A percentile compares a stretch with the other conserved stretches of the same genome.
These are phyloP conservation scores for Oncorhynchus clarkii DNA, from an alignment of 2,113 vertebrate species.

Conservation along the genomic window DNA sequence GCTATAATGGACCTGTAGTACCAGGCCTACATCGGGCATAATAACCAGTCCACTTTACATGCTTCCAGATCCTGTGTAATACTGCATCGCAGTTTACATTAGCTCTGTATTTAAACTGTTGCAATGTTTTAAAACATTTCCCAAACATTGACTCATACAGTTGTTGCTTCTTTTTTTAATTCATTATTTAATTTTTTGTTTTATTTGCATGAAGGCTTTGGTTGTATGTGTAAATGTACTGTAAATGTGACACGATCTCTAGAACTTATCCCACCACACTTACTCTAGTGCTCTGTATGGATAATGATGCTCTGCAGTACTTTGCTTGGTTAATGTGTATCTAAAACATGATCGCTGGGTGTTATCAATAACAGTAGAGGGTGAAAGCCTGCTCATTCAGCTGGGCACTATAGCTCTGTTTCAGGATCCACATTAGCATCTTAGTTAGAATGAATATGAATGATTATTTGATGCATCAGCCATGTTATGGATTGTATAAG, in stretches of 20 bases:
- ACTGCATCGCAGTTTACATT: neutral
- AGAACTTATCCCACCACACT: conserved; percentile 30
- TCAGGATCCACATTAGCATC: neutral
- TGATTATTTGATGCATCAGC: conserved; percentile 5
- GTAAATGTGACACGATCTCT: conserved; percentile 35
- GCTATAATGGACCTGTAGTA: neutral
- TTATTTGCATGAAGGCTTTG: conserved; percentile 19
- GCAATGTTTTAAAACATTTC: conserved; percentile 31
- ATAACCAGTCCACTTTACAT: neutral
- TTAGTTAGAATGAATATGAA: neutral
- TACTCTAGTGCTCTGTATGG: conserved; percentile 34
- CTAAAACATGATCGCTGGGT: conserved; percentile 19
- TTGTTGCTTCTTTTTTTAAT: conserved; percentile 16
- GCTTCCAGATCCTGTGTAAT: neutral
- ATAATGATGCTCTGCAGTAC: conserved; percentile 50
- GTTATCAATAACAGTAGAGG: conserved; percentile 1
- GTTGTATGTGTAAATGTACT: conserved; percentile 34
- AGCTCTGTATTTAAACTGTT: conserved; percentile 8
- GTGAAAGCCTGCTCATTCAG: neutral
- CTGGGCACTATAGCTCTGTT: neutral
- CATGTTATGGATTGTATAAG: neutral
- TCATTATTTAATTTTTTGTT: conserved; percentile 5
- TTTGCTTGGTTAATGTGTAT: conserved; percentile 45
- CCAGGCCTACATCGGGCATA: neutral
- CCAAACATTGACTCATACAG: conserved; percentile 21